These are phyloP conservation scores for Atopsyche davidsoni DNA, from an alignment of 1,140 invertebrate species.

Conservation along the genomic window DNA sequence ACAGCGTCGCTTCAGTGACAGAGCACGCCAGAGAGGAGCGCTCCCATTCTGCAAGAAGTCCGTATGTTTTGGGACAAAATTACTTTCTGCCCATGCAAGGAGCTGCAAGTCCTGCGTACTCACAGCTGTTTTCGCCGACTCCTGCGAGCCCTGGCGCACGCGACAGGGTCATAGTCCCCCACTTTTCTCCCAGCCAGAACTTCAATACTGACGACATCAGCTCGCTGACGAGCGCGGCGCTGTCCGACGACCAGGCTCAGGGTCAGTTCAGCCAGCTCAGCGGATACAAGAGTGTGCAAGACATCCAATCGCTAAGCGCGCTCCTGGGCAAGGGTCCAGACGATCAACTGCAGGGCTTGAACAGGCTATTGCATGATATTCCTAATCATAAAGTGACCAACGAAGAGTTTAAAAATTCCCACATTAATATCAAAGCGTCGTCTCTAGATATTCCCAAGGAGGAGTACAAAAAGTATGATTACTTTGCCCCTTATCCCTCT, in stretches of 20 bases:
- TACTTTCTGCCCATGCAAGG: background rate
- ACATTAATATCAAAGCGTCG: slow-evolving; percentile 26
- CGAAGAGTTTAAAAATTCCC: slow-evolving; percentile 16
- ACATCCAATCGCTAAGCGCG: slow-evolving; percentile 21
- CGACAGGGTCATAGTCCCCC: background rate
- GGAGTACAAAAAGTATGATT: slow-evolving; percentile 13
- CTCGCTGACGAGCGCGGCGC: background rate
- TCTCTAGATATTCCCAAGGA: slow-evolving; percentile 15
- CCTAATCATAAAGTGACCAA: slow-evolving; percentile 9
- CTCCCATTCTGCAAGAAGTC: background rate
- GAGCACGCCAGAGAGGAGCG: background rate
- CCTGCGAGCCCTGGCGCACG: background rate
- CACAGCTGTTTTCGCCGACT: background rate
- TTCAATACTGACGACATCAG: slow-evolving; percentile 11
- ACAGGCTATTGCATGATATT: slow-evolving; percentile 12
- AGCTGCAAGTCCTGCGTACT: background rate
- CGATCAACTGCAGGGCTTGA: slow-evolving; percentile 25
- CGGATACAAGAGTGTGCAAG: slow-evolving; percentile 12
- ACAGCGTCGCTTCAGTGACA: background rate
- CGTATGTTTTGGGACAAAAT: slow-evolving; percentile 13
- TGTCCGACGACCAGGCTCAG: slow-evolving; percentile 5
- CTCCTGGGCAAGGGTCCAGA: slow-evolving; percentile 25
- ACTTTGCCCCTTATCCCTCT: slow-evolving; percentile 3
- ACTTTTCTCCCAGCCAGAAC: background rate
- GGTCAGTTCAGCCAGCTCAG: slow-evolving; percentile 14